Percentiles rank a stretch among this genome's conserved stretches.
These are phyloP conservation scores for Climacteris rufus DNA, from an alignment of 2,113 vertebrate species.

Conservation along the genomic window DNA sequence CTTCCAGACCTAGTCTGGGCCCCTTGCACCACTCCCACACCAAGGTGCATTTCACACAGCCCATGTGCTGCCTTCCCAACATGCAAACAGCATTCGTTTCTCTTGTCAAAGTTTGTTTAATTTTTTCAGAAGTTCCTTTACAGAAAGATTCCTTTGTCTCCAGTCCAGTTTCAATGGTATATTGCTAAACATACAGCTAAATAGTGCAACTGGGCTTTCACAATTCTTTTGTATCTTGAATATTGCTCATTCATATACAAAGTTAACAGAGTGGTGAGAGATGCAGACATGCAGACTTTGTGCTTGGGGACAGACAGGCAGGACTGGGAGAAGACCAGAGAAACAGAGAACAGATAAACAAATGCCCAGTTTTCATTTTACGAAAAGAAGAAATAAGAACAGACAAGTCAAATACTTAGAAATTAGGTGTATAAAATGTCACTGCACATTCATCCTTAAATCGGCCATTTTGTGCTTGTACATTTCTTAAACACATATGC, in stretches of 20 bases:
- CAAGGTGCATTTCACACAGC: neutral
- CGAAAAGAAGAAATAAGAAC: neutral
- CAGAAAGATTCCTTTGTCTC: neutral
- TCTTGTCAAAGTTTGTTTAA: neutral
- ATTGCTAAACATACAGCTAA: neutral
- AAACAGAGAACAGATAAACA: too few species aligned
- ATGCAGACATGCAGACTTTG: neutral
- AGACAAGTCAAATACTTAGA: neutral
- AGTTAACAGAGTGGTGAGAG: neutral
- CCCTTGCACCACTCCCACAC: neutral
- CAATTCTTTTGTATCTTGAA: neutral
- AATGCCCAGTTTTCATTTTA: neutral
- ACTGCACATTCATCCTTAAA: neutral
- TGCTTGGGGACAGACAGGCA: neutral
- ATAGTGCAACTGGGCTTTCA: neutral
- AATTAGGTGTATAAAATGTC: neutral
- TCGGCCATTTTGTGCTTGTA: neutral
- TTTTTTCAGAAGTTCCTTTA: neutral
- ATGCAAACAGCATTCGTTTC: fast-evolving
- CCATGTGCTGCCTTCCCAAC: neutral
- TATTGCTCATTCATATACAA: neutral
- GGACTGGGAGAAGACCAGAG: neutral
- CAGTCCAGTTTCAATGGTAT: neutral
- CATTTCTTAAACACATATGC: fast-evolving
- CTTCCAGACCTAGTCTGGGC: neutral